These are phyloP conservation scores for Diarsia brunnea DNA, from an alignment of 2,888 invertebrate genomes.

Conservation along the genomic window DNA sequence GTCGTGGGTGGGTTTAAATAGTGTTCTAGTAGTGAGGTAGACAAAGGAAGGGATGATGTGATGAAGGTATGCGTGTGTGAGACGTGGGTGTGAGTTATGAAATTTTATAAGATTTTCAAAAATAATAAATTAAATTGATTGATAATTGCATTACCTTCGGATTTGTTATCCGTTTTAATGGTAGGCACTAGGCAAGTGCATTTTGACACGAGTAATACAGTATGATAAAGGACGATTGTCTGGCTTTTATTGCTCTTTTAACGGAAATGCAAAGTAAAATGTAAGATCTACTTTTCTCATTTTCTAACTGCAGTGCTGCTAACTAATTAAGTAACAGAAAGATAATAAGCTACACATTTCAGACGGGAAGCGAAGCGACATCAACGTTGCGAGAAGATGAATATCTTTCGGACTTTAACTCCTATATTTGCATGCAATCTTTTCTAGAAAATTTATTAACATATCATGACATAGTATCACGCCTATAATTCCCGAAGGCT, in stretches of 20 bases:
- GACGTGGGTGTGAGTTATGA: not conserved
- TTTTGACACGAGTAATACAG: not conserved
- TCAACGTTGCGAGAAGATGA: conserved; percentile 4
- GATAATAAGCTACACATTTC: conserved; percentile 1
- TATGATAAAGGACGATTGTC: not conserved
- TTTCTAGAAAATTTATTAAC: no score
- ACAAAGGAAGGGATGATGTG: not conserved
- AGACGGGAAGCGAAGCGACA: not conserved
- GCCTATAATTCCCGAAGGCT: no score
- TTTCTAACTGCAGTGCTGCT: not conserved
- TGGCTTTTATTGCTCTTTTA: not conserved
- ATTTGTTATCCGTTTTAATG: no score
- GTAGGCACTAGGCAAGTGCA: no score
- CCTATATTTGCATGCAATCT: not conserved
- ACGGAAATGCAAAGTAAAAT: not conserved
- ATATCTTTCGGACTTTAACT: not conserved
- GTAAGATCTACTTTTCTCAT: not conserved
- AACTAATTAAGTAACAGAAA: not conserved
- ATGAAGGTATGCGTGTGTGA: no score
- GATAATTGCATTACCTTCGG: not conserved
- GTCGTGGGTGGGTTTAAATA: not conserved
- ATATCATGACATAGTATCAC: no score
- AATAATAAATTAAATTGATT: no score
- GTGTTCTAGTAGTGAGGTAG: not conserved
- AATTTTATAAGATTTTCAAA: no score